Base-by-base conservation (phyloP, 2,888 invertebrate genomes). In the Drosophila nigricruria region DNA sequence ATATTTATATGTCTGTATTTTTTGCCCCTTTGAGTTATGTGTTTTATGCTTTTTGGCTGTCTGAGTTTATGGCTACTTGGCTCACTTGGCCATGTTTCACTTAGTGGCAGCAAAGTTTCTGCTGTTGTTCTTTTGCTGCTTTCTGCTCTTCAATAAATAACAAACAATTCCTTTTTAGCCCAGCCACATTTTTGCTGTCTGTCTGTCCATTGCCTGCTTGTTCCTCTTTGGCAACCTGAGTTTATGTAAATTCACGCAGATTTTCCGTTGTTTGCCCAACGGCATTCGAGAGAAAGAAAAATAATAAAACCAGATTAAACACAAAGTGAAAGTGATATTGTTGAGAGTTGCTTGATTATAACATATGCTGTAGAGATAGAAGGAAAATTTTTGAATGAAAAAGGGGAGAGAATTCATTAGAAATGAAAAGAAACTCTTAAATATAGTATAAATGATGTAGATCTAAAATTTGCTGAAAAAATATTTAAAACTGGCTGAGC, bases 231-330 rank as follows among this genome's bases (percentile, higher is more conserved):
- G 49, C 54, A 68, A 62, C 47, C 60, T 57, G 67, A 69, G 77
- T 70, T 77, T 85, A 85, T 77, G 77, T 62, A 69, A 65, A 75
- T 77, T 58, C 53, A 40, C 30, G 20, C 63, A 54, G 47, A 73
- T 67, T 84, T 70, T n/a, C 38, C 56, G 23, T 54, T 67, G 63
- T 49, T 43, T 32, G 67, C 45, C 27, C 14, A 32, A 8, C 9
- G 34, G 30, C 32, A 18, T 5, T n/a, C 6, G 47, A 18, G 3
- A n/a, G 27, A 27, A 18, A 23, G 23, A 18, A 18, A 12, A 50
- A 36, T 20, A 49, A 49, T 32, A 32, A 49, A 43, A 53, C 9
- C 42, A 43, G 2, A 5, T 12, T 10, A 30, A 10, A 25, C 12
- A 30, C 27, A 4, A 59, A 10, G 43, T n/a, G 30, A 52, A 23